Evolutionary conservation across 1,140 invertebrate genomes (phyloP), one percentile per base, ranked within the genome.

Genomic region (Octopus bimaculoides): DNA sequence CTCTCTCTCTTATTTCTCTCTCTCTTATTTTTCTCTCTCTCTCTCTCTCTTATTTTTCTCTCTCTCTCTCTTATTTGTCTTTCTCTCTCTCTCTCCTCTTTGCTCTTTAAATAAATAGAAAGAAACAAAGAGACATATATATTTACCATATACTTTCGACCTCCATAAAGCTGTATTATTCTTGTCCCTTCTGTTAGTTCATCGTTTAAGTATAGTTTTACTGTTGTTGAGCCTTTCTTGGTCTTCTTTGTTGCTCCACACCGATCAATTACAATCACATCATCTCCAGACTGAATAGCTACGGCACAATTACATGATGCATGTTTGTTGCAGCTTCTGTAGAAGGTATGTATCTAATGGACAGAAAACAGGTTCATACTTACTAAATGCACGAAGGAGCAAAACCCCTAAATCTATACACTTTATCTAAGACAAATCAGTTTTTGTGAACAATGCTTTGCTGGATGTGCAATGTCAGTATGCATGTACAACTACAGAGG

Each of bases 291-390:
- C 20, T 78, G 82, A 3, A 88, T 83, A 20, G 85, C 84, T 9
- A 87, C 81, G 53, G 80, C 87, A 84, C 88, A 89, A 82, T 85
- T 87, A 81, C 88, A 89, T 10, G 86, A 82, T 26, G 85, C 84
- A 55, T 77, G 80, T 3, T 80, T 80, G 66, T 79, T 79, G 77
- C 85, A 87, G 52, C 76, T 84, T 14, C 80, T 69, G 52, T 82
- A 84, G 69, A 84, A 86, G 8, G 80, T 20, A 26, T 81, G 81
- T 6, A 85, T 81, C 85, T 86, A 41, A 71, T 77, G 73, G 7
- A 12, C 26, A 26, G 6, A 79, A 54, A 54, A 20, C 5, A 52
- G 54, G 17, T 55, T 41, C 4, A 53, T 5, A 53, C n/a, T 14
- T 54, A 78, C 0, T 5, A 14, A 78, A n/a, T 6, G 7, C 56